Base-by-base conservation (phyloP, 2,888 invertebrate genomes). In the Cinara cedri region DNA sequence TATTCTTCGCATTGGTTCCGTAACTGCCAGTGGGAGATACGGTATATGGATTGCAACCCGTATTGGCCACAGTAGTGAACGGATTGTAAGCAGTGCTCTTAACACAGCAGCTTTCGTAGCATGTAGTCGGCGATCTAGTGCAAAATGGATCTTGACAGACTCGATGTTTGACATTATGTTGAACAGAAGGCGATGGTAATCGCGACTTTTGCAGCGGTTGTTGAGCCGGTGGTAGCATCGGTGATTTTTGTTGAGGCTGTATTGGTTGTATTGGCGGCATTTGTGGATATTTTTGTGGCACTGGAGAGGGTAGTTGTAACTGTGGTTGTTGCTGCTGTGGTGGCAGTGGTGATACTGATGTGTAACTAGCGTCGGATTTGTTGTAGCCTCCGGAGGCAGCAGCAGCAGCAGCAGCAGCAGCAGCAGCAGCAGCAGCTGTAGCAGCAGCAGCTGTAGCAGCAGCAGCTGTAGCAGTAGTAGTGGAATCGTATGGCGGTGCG, bases 401-500 rank as follows among this genome's bases (percentile, higher is more conserved):
- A 0, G 44, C 6, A 6, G 34, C 34, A 6, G 34, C 34, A 34
- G 34, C 34, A 34, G 3, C 34, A n/a, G n/a, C n/a, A n/a, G n/a
- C n/a, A n/a, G n/a, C 6, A 6, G 34, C 34, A 6, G 34, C 34
- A 34, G 34, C 34, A 34, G 16, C 34, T 51, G 49, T n/a, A 78
- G n/a, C 26, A 81, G 85, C 85, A 82, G 0, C 49, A 87, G 87
- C n/a, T n/a, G 8, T 6, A 85, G 84, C 83, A 0, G 44, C 6
- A 6, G 34, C 34, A 6, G 34, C 34, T 4, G 34, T 6, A 34
- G 3, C 34, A 34, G 34, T 34, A 34, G 34, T 34, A 34, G 34
- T 34, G 3, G 34, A 34, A 34, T 34, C 4, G 88, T 81, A 88
- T 1, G 87, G 85, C 82, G 86, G 88, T 72, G 86, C 87, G 82